Base-by-base conservation (phyloP, 2,888 invertebrate species). In the Antitype chi region DNA sequence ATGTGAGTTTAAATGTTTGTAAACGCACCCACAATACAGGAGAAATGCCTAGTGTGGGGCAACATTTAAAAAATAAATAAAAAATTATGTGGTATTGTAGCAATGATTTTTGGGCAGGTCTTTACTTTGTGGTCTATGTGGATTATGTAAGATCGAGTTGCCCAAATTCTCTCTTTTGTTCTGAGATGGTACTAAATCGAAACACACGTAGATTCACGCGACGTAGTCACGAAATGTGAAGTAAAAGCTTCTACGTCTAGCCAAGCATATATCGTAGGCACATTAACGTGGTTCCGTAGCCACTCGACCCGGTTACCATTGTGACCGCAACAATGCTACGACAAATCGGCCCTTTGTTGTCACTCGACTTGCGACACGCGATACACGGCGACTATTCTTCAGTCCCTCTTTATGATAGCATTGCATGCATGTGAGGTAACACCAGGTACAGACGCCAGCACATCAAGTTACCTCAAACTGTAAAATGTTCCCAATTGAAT, bases 311-410 rank as follows among this genome's bases (percentile, higher is more conserved):
- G 90, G 88, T 90, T 92, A 89, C 91, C 86, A 93, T 94, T 94
- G 94, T 94, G 87, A 86, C 86, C 78, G 86, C 87, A 87, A 93
- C 92, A 92, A 91, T 91, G 91, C 91, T 89, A 84, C 92, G 93
- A 93, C 94, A 92, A 94, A 93, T 93, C 91, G 92, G 89, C 92
- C 93, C 93, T 94, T 95, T 95, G 94, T 94, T 94, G 92, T 92
- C 91, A 91, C 88, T 89, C 90, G 87, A 85, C 88, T 90, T 89
- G 88, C 91, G 88, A 88, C 88, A 80, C 78, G 78, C 88, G 86
- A 90, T 87, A 84, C 84, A 85, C 80, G 84, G 85, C 72, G 70
- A 80, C 83, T 82, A 85, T 87, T 82, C 82, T 86, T 38, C 60
- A 74, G 78, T 84, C 62, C 67, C 43, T 70, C 79, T 64, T 66